Evolutionary conservation across 2,113 vertebrate species (phyloP).

Genomic region (Myrmophylax atrothorax): DNA sequence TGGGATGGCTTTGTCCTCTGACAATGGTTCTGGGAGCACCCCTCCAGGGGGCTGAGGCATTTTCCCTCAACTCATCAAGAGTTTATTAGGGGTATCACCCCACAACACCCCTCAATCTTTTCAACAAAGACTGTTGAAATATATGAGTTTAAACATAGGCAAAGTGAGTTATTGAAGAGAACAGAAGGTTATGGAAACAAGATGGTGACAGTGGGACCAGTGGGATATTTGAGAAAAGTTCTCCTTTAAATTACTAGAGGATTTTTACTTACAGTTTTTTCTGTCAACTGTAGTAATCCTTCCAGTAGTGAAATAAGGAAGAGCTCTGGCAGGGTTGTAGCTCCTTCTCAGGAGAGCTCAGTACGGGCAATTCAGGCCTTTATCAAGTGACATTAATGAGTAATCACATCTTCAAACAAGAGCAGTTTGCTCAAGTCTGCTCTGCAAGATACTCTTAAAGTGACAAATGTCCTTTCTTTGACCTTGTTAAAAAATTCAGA

Average conservation of each 20-base stretch:
- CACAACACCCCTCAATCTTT: neutral
- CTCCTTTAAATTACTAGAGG: neutral
- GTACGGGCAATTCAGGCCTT: neutral
- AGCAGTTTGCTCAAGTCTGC: neutral
- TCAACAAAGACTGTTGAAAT: neutral
- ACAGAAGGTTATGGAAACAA: neutral
- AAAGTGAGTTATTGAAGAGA: neutral
- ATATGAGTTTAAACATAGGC: neutral
- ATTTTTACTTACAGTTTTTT: neutral
- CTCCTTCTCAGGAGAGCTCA: neutral
- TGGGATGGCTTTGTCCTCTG: too few species aligned
- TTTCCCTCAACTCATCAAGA: too few species aligned
- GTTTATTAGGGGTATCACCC: too few species aligned
- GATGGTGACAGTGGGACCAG: neutral
- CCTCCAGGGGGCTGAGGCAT: too few species aligned
- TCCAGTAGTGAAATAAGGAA: neutral
- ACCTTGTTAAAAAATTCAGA: neutral
- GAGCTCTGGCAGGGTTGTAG: neutral
- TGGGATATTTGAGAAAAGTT: neutral
- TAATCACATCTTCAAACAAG: conserved; percentile 1
- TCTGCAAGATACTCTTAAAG: neutral
- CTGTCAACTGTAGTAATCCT: neutral
- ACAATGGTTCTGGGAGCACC: too few species aligned
- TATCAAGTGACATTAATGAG: neutral
- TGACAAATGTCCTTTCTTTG: neutral